Evolutionary conservation across 2,888 invertebrate genomes (phyloP), one percentile per base, ranked within the genome.

Genomic region (Ditula angustiorana): DNA sequence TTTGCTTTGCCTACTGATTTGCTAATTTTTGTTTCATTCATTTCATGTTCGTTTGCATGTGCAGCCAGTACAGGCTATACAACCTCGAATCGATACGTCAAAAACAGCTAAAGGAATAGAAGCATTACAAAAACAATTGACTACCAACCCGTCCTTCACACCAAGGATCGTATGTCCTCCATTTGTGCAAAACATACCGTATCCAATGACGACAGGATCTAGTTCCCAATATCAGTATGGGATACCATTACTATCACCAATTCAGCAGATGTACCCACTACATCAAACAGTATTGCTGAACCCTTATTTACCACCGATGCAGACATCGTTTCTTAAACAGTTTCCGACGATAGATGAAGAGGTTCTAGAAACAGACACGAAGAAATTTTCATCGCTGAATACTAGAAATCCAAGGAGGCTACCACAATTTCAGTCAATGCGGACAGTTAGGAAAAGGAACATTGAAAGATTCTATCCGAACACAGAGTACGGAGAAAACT

Each of bases 1-100:
- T 83, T 80, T 90, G 82, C 85, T 87, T 88, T 87, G 82, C 80
- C 76, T 85, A 81, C 81, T 78, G 80, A 76, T 81, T 79, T 68
- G 65, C 65, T 55, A 74, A 75, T 78, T 66, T 83, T 86, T 78
- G 69, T 83, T 82, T 84, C 76, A 83, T 87, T 74, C 72, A 80
- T 78, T 92, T 92, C 91, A 87, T 88, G 85, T 86, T 86, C 78
- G 74, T 81, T 90, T 86, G 81, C 75, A 60, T 82, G 79, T 78
- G 75, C 94, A 94, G 95, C 95, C 92, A 76, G 93, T 93, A 67
- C 93, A 93, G 88, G 92, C 91, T 44, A 93, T 93, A 69, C 93
- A 93, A 71, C 93, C 93, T 58, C 82, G 92, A 87, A 93, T 94
- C 72, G 87, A 90, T 60, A 86, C 86, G 55, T 88, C 83, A 67